phyloP scores from a whole-genome alignment of 2,113 vertebrate species.

The Lycocorax pyrrhopterus region DNA sequence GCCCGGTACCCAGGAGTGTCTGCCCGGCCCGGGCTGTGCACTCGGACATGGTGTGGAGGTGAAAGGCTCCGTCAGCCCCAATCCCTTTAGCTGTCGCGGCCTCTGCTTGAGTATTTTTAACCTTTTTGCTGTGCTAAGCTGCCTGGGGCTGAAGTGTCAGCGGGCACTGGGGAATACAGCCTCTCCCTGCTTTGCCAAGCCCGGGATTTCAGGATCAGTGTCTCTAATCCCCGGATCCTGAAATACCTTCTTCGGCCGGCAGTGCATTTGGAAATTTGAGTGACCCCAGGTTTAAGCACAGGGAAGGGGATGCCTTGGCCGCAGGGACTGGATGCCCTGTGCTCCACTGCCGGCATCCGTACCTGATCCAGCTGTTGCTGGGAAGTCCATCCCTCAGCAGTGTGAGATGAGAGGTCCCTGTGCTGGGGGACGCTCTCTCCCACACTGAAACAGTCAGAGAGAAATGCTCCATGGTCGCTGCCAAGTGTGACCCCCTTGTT shows the following conservation, averaged over 20 bases:
- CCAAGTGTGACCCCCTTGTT: not conserved
- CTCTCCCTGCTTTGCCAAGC: not conserved
- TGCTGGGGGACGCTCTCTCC: not conserved
- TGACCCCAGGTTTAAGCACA: accelerated
- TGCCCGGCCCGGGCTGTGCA: accelerated
- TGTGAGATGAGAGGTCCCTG: not conserved
- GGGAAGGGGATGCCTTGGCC: not conserved
- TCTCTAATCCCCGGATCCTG: slow-evolving; percentile 14
- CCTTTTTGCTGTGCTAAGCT: slow-evolving; percentile 65
- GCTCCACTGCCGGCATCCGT: accelerated
- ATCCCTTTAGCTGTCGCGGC: slow-evolving; percentile 46
- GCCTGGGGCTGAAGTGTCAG: slow-evolving; percentile 37
- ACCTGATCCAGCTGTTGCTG: accelerated
- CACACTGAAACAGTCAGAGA: not conserved
- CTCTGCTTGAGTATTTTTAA: slow-evolving; percentile 62
- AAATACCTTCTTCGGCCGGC: not conserved
- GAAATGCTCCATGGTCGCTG: accelerated
- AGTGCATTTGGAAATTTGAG: not conserved
- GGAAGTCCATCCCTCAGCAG: accelerated
- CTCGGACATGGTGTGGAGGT: not conserved
- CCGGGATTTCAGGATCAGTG: slow-evolving; percentile 49
- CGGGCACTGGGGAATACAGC: not conserved
- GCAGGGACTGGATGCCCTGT: accelerated
- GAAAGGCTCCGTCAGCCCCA: slow-evolving; percentile 20
- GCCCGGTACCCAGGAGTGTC: not conserved